Percentiles rank a stretch among this genome's conserved stretches.
Evolutionary conservation across 2,113 vertebrate species (phyloP).

Genomic region (Nansenia antarctica): DNA sequence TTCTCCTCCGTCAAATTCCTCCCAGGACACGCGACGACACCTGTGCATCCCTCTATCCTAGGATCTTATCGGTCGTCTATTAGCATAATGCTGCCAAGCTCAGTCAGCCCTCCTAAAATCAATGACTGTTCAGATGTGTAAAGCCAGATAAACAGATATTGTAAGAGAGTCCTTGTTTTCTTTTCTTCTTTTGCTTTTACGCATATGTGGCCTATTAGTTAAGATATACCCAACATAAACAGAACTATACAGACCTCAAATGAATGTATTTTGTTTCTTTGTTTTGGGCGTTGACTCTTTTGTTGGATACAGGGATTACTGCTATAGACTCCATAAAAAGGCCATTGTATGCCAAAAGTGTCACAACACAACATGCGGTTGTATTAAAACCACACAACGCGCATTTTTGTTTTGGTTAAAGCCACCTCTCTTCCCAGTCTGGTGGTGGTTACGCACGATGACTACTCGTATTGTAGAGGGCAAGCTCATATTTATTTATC

Average conservation of each 20-base stretch:
- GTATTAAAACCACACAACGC: not conserved
- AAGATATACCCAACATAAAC: not conserved
- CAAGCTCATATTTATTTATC: conserved; percentile 24
- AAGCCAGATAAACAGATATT: too few relatives aligned
- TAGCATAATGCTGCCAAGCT: not conserved
- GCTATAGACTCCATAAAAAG: not conserved
- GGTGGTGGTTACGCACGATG: not conserved
- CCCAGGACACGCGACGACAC: conserved; percentile 15
- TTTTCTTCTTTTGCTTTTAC: not conserved
- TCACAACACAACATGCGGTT: not conserved
- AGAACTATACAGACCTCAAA: too few relatives aligned
- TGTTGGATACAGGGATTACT: not conserved
- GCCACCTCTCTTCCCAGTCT: not conserved
- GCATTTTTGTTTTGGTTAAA: conserved; percentile 16
- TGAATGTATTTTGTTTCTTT: not conserved
- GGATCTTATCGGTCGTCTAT: not conserved
- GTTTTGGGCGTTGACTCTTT: not conserved
- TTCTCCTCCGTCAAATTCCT: conserved; percentile 26
- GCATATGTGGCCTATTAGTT: too few relatives aligned
- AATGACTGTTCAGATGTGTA: not conserved
- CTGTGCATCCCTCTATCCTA: conserved; percentile 2
- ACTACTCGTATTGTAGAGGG: conserved; percentile 11
- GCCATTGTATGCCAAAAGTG: not conserved
- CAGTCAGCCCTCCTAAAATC: not conserved
- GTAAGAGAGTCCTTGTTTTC: too few relatives aligned